Percentiles rank a stretch among this genome's conserved stretches.
These are phyloP conservation scores for Metellina segmentata DNA, from an alignment of 2,888 invertebrate genomes.

Conservation along the genomic window DNA sequence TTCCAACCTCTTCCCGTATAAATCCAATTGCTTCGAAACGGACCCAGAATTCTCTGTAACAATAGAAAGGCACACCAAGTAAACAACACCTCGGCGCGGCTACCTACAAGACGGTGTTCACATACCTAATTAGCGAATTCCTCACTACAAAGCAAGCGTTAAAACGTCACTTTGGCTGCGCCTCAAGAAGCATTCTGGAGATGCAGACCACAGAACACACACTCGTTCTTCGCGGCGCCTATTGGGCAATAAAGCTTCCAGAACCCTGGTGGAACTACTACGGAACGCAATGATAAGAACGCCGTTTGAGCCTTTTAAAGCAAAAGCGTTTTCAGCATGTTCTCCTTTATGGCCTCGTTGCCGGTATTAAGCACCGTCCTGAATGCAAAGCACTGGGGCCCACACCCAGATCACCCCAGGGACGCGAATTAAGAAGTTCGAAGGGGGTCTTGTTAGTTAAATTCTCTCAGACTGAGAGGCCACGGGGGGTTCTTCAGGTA, in stretches of 20 bases:
- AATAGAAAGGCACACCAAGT: not conserved
- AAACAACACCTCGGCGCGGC: not conserved
- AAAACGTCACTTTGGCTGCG: not conserved
- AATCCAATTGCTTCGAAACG: too few relatives aligned
- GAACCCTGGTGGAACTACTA: not conserved
- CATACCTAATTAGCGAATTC: not conserved
- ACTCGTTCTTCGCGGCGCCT: constrained; percentile 40
- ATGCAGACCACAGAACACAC: not conserved
- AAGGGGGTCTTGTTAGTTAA: constrained; percentile 62
- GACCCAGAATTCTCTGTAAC: not conserved
- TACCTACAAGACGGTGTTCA: not conserved
- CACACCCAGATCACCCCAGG: constrained; percentile 20
- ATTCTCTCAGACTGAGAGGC: constrained; percentile 17
- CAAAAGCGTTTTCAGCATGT: constrained; percentile 29
- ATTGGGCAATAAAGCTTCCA: constrained; percentile 41
- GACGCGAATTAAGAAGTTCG: constrained; percentile 31
- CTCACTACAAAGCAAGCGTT: not conserved
- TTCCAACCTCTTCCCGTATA: too few relatives aligned
- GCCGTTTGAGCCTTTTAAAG: not conserved
- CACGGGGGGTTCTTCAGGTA: not conserved
- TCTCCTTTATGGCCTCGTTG: constrained; percentile 19
- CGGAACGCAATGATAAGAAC: not conserved
- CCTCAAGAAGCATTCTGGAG: not conserved
- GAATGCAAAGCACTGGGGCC: constrained; percentile 4
- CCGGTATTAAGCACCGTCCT: constrained; percentile 14